A percentile compares a stretch with the other conserved stretches of the same genome.
phyloP scores from a whole-genome alignment of 1,140 invertebrate species.

The Triops longicaudatus region DNA sequence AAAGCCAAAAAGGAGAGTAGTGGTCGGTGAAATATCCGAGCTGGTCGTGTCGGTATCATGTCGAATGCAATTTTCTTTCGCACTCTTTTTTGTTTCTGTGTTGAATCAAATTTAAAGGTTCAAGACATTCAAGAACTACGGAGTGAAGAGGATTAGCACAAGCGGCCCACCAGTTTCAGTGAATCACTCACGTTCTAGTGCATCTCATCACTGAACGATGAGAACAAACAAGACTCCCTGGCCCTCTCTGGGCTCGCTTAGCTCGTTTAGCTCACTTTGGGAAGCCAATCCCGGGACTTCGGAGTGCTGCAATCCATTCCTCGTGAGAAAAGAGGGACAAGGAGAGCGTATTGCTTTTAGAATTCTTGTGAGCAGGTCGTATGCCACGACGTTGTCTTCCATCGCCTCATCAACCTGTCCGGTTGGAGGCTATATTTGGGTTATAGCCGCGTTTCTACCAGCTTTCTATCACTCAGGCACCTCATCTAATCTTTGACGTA shows the following conservation, averaged over 20 bases:
- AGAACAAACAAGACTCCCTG: background rate
- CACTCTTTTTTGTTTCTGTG: background rate
- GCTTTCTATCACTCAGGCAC: background rate
- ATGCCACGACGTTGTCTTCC: background rate
- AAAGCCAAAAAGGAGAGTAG: background rate
- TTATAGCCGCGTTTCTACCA: background rate
- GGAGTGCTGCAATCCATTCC: background rate
- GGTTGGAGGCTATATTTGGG: background rate
- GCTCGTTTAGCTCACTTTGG: background rate
- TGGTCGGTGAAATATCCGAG: background rate
- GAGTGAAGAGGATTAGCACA: background rate
- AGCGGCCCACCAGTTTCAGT: background rate
- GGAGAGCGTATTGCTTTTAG: background rate
- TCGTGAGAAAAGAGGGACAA: background rate
- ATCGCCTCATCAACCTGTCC: background rate
- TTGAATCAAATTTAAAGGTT: background rate
- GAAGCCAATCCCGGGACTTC: background rate
- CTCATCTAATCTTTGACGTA: background rate
- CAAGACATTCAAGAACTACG: background rate
- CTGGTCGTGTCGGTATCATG: constrained; percentile 14
- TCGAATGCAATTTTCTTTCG: background rate
- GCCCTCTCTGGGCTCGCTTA: background rate
- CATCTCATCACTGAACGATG: constrained; percentile 6
- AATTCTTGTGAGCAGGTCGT: background rate
- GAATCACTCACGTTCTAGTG: constrained; percentile 14